Conservation (phyloP, 2,113 vertebrate genomes). For the Podarcis cretensis region DNA sequence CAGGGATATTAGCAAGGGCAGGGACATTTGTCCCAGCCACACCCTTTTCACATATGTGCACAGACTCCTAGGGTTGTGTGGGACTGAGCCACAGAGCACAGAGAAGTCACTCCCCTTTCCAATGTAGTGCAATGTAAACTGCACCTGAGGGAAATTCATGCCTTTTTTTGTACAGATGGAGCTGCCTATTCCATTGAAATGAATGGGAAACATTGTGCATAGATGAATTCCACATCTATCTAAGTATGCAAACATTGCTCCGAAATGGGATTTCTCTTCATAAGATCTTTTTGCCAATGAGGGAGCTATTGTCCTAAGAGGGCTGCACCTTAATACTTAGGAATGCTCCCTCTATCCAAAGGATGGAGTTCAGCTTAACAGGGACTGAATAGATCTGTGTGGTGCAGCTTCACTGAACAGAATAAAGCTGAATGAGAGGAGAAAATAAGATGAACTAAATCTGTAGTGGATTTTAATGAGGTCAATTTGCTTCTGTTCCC, state of each 20-base stretch:
- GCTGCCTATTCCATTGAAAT: not conserved
- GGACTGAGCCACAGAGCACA: not conserved
- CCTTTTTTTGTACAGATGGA: not conserved
- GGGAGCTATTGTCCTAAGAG: not conserved
- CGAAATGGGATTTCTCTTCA: not conserved
- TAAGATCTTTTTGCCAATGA: not conserved
- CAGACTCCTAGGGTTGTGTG: not conserved
- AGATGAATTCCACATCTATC: not conserved
- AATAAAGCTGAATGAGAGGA: not conserved
- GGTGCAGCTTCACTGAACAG: not conserved
- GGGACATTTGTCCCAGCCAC: not conserved
- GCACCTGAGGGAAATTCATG: not conserved
- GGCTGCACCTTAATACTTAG: not conserved
- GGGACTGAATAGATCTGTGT: not conserved
- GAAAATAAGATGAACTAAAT: not conserved
- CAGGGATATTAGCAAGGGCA: not conserved
- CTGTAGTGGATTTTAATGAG: not conserved
- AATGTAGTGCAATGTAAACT: not conserved
- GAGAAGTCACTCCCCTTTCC: not conserved
- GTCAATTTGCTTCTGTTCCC: not conserved
- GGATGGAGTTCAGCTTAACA: not conserved
- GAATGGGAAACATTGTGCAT: not conserved
- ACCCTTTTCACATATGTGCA: not conserved
- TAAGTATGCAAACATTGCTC: not conserved
- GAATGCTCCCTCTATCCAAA: not conserved